Base-by-base conservation (phyloP, 2,113 vertebrate species). In the Cephalopholis sonnerati region DNA sequence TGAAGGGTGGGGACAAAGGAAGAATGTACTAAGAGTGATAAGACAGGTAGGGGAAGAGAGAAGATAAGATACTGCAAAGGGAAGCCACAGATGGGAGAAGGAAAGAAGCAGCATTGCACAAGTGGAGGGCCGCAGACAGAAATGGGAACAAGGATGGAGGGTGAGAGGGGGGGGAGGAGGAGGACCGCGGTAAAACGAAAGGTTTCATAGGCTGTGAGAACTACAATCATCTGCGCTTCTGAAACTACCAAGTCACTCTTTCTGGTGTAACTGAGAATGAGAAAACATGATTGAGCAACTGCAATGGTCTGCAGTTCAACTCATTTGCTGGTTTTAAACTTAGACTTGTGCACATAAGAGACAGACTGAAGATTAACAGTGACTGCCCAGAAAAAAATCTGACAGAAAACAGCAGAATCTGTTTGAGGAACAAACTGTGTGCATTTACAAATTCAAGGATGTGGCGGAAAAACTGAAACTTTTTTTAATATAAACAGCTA, bases 231-330 rank as follows among this genome's bases (percentile, higher is more conserved):
- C 82, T 88, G 86, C 85, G 84, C 77, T 84, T 83, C 66, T 92
- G 91, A 93, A 93, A 94, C 84, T 89, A 83, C 72, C 63, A 8
- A 89, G 87, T 93, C 89, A 93, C 74, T 62, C 85, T 85, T 91
- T 91, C 80, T 90, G 69, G 20, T 85, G 41, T 77, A 83, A 87
- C 87, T 84, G 75, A 91, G 77, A 88, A 81, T 51, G 75, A 86
- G 32, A 89, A 70, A 89, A 64, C 67, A 88, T 85, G 83, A 90
- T 71, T 63, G 27, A 81, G 89, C 77, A 87, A 87, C 73, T 90
- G 75, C 20, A 64, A 50, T 65, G 54, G 11, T 68, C 59, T 79
- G 65, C 46, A 51, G 53, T 18, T 78, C 36, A 0, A 76, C 62
- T 74, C 75, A 61, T 76, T 65, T 54, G 61, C 53, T 50, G 57